Conservation (phyloP, 1,140 invertebrate species). For the Stegodyphus mimosarum region DNA sequence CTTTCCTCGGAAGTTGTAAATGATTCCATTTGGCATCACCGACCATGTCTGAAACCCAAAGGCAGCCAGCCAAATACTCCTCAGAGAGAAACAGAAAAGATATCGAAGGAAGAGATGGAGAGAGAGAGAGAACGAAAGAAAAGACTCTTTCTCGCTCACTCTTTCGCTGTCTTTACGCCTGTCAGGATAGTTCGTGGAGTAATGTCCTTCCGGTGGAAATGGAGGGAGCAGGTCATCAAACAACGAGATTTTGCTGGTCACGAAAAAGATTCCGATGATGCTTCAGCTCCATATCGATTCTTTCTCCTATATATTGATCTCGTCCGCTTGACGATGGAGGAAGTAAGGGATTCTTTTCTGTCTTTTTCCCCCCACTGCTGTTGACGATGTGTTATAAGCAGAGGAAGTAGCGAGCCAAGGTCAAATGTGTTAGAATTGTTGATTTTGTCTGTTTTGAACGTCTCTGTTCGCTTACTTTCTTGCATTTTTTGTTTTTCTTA, state of each 20-base stretch:
- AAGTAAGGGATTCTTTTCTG: not conserved
- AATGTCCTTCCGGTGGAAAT: constrained; percentile 61
- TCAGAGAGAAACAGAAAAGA: constrained; percentile 20
- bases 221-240: constrained; percentile 60
- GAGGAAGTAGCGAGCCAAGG: constrained; percentile 25
- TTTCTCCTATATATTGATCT: constrained; percentile 36
- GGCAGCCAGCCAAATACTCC: constrained; percentile 59
- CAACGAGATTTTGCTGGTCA: constrained; percentile 59
- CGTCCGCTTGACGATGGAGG: not conserved
- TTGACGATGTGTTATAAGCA: not conserved
- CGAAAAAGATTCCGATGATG: constrained; percentile 60
- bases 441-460: constrained; percentile 4
- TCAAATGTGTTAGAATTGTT: constrained; percentile 45
- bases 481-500: not conserved
- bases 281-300: constrained; percentile 56
- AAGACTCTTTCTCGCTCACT: constrained; percentile 22
- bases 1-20: constrained; percentile 57
- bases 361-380: not conserved
- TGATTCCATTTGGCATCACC: constrained; percentile 60
- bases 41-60: constrained; percentile 59
- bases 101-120: not conserved
- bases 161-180: constrained; percentile 55
- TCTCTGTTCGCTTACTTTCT: not conserved
- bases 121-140: not conserved
- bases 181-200: constrained; percentile 59